These are phyloP conservation scores for Sebastolobus alascanus DNA, from an alignment of 2,797 vertebrate genomes.

Conservation along the genomic window DNA sequence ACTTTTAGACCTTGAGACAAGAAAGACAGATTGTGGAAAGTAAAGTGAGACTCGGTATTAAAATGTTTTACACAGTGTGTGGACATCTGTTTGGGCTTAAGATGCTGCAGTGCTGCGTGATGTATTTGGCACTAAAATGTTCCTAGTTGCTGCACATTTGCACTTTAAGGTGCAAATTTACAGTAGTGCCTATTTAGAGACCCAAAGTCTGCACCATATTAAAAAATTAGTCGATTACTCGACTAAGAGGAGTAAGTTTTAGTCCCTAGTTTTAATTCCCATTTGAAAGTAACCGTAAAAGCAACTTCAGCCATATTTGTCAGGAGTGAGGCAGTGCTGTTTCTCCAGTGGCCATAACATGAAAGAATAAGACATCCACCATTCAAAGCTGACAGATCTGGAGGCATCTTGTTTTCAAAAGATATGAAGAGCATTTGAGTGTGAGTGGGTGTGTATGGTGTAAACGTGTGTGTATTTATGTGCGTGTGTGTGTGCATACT, in stretches of 20 bases:
- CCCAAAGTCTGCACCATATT: neutral
- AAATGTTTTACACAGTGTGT: neutral
- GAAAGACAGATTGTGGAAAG: constrained; percentile 31
- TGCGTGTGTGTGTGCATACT: neutral
- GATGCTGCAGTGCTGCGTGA: neutral
- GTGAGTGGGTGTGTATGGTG: neutral
- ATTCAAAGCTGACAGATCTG: neutral
- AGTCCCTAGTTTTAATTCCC: neutral
- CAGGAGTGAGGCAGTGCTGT: neutral
- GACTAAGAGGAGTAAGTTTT: too few relatives aligned
- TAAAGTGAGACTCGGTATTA: constrained; percentile 18
- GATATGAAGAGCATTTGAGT: neutral
- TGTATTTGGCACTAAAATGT: neutral
- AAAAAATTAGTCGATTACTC: too few relatives aligned
- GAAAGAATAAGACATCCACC: neutral
- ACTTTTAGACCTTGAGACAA: constrained; percentile 50
- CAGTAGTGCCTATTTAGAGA: neutral
- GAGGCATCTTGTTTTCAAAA: neutral
- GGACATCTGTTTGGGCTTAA: constrained; percentile 9
- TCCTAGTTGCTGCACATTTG: neutral
- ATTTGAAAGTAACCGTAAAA: neutral
- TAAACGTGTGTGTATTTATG: neutral
- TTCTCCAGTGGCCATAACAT: neutral
- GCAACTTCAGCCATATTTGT: neutral
- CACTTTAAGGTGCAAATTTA: neutral